Conservation (phyloP, 2,797 vertebrate genomes). For the Eutrigla gurnardus region DNA sequence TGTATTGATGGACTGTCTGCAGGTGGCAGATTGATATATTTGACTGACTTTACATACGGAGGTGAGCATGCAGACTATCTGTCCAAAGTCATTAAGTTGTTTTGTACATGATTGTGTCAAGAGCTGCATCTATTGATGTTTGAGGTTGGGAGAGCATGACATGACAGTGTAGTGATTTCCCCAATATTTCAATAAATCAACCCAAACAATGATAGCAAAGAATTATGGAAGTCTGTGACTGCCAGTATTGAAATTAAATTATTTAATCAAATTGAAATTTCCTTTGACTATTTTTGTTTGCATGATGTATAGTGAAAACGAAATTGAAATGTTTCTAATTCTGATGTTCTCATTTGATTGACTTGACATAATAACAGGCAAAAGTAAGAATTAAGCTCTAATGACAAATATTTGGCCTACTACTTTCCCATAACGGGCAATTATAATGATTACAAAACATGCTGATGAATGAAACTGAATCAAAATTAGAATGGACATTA, state of each 20-base stretch:
- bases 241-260: background rate
- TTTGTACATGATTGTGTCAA: constrained; percentile 64
- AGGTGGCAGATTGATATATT: constrained; percentile 75
- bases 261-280: background rate
- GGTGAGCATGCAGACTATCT: constrained; percentile 57
- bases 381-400: background rate
- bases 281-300: background rate
- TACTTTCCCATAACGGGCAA: background rate
- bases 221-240: background rate
- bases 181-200: constrained; percentile 7
- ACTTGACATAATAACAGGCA: background rate
- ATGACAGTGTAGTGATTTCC: constrained; percentile 2
- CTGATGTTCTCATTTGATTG: background rate
- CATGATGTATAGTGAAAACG: background rate
- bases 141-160: constrained; percentile 50
- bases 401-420: no score
- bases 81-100: constrained; percentile 74
- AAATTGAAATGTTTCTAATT: background rate
- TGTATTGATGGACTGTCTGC: constrained; percentile 60
- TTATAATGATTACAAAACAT: background rate
- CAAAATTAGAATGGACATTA: no score
- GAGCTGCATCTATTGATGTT: constrained; percentile 68
- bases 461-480: background rate
- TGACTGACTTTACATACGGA: constrained; percentile 67
- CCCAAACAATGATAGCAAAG: background rate